These are phyloP conservation scores for Proterorhinus semilunaris DNA, from an alignment of 2,113 vertebrate species.

Conservation along the genomic window DNA sequence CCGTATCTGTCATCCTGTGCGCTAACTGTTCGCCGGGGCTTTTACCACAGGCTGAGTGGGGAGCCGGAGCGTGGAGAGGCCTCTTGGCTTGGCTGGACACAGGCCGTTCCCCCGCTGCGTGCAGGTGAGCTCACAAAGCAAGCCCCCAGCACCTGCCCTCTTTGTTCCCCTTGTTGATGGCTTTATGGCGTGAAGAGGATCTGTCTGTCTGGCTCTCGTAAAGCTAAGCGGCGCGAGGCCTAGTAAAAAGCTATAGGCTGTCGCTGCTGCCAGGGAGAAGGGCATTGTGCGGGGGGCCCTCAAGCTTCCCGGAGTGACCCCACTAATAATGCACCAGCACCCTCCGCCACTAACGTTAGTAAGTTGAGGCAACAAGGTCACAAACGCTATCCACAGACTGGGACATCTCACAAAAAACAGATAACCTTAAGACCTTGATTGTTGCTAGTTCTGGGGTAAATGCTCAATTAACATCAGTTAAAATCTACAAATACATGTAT, in stretches of 20 bases:
- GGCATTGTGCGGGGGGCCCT: conserved; percentile 66
- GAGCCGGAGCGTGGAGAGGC: conserved; percentile 61
- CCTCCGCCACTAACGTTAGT: conserved; percentile 17
- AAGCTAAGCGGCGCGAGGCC: conserved; percentile 67
- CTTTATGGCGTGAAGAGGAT: conserved; percentile 76
- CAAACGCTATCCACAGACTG: not conserved
- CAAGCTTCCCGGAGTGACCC: conserved; percentile 56
- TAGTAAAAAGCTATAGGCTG: conserved; percentile 62
- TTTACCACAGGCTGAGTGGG: conserved; percentile 59
- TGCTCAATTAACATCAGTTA: too few species aligned
- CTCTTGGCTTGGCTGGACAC: conserved; percentile 71
- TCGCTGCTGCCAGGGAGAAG: conserved; percentile 56
- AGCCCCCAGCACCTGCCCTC: conserved; percentile 73
- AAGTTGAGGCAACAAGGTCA: not conserved
- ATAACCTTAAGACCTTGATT: too few species aligned
- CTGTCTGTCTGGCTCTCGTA: conserved; percentile 74
- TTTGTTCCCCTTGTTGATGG: conserved; percentile 76
- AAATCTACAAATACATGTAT: too few species aligned
- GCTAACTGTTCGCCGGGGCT: conserved; percentile 15
- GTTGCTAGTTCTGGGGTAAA: too few species aligned
- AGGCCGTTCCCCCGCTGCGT: conserved; percentile 67
- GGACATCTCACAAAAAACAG: too few species aligned
- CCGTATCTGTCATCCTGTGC: conserved; percentile 25
- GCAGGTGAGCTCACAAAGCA: conserved; percentile 79
- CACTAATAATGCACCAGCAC: conserved; percentile 38